phyloP scores from a whole-genome alignment of 2,113 vertebrate species.

The Dicaeum eximium region DNA sequence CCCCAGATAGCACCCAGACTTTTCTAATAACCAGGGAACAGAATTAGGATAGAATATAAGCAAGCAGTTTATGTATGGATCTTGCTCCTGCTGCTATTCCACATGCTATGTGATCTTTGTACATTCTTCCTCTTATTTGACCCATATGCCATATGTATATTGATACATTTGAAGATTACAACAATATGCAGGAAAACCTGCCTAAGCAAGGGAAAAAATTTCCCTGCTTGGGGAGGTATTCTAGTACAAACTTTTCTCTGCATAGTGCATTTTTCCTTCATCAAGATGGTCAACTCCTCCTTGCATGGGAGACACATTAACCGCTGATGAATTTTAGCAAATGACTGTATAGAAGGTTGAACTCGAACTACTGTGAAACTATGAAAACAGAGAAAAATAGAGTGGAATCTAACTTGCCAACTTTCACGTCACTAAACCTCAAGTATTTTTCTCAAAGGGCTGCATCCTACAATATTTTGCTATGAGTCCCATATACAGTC shows the following conservation, averaged over 20 bases:
- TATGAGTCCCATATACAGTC: background rate
- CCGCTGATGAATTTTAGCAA: background rate
- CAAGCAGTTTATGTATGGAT: background rate
- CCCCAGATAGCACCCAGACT: too few relatives aligned
- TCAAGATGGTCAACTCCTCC: background rate
- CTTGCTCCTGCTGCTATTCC: background rate
- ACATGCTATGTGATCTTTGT: background rate
- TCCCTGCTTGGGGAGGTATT: background rate
- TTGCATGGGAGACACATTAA: background rate
- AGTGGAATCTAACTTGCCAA: background rate
- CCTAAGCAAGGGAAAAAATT: background rate
- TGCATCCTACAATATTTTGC: fast-evolving
- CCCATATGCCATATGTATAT: background rate
- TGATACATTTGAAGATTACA: background rate
- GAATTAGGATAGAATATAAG: background rate
- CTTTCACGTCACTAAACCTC: background rate
- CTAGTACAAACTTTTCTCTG: background rate
- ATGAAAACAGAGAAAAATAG: background rate
- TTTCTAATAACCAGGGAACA: too few relatives aligned
- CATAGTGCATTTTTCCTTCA: background rate
- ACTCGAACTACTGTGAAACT: background rate
- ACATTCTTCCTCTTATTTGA: background rate
- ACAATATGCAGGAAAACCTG: background rate
- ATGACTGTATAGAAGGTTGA: background rate
- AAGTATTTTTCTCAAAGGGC: background rate